Percentiles rank a stretch among this genome's conserved stretches.
phyloP scores from a whole-genome alignment of 1,140 invertebrate genomes.

The Limonius californicus region DNA sequence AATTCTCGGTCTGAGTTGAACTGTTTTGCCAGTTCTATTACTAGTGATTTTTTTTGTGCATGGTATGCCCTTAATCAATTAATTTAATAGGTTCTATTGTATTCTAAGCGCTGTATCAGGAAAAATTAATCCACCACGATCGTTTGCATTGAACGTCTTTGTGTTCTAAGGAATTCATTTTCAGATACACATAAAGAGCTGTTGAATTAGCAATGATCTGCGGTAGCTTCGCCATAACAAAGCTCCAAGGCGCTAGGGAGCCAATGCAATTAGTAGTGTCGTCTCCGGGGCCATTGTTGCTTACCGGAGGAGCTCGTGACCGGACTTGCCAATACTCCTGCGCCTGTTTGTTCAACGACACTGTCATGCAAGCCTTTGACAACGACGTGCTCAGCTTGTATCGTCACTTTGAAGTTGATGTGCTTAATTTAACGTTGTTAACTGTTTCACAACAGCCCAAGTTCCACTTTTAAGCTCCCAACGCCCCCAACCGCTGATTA shows the following conservation, averaged over 20 bases:
- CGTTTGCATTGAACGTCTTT: background rate
- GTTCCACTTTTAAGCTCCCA: slow-evolving; percentile 17
- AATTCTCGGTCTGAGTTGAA: too few relatives aligned
- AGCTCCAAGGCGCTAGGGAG: slow-evolving; percentile 24
- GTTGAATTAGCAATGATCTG: slow-evolving; percentile 29
- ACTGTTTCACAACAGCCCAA: slow-evolving; percentile 37
- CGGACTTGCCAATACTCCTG: slow-evolving; percentile 24
- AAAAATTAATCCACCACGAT: background rate
- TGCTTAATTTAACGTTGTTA: slow-evolving; percentile 40
- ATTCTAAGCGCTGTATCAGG: background rate
- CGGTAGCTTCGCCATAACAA: slow-evolving; percentile 22
- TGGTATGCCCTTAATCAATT: too few relatives aligned
- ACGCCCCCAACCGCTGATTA: background rate
- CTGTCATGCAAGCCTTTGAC: slow-evolving; percentile 26
- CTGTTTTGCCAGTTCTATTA: too few relatives aligned
- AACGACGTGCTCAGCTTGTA: slow-evolving; percentile 25
- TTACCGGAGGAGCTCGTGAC: slow-evolving; percentile 38
- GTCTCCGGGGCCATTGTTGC: slow-evolving; percentile 43
- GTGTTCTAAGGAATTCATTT: slow-evolving; percentile 8
- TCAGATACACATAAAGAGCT: slow-evolving; percentile 22
- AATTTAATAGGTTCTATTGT: background rate
- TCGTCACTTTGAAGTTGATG: slow-evolving; percentile 35
- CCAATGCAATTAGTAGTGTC: slow-evolving; percentile 44
- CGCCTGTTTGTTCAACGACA: slow-evolving; percentile 2
- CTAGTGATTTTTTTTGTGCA: too few relatives aligned